These are phyloP conservation scores for Drosophila meridiana DNA, from an alignment of 2,888 invertebrate genomes.

Conservation along the genomic window DNA sequence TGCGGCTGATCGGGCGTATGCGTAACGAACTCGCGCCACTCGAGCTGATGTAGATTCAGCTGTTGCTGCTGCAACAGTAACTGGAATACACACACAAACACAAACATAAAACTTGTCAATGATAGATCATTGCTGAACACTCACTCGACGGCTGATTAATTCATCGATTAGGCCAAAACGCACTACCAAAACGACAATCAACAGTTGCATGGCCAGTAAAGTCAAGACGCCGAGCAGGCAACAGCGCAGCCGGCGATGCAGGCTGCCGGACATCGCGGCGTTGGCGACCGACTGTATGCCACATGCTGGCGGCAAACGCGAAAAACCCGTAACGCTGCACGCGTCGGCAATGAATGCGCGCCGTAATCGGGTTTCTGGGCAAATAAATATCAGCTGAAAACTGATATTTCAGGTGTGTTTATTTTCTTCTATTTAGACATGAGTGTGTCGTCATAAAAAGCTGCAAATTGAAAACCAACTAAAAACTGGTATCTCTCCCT, in stretches of 20 bases:
- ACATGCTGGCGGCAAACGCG: slow-evolving; percentile 6
- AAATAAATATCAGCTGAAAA: slow-evolving; percentile 19
- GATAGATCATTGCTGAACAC: background rate
- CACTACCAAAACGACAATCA: slow-evolving; percentile 20
- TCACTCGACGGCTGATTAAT: slow-evolving; percentile 25
- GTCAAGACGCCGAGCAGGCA: slow-evolving; percentile 29
- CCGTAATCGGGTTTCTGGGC: slow-evolving; percentile 11
- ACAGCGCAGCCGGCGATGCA: slow-evolving; percentile 25
- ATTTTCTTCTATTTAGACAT: slow-evolving; percentile 8
- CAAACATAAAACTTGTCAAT: background rate
- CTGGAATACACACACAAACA: slow-evolving; percentile 1
- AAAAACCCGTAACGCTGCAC: slow-evolving; percentile 26
- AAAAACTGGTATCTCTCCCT: slow-evolving; percentile 12
- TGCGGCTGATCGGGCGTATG: slow-evolving; percentile 33
- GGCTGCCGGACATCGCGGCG: slow-evolving; percentile 46
- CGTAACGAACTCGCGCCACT: slow-evolving; percentile 50
- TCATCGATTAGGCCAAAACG: slow-evolving; percentile 1
- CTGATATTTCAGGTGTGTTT: slow-evolving; percentile 33
- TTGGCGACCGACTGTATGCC: slow-evolving; percentile 27
- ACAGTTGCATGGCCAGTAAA: slow-evolving; percentile 36
- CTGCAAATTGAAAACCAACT: slow-evolving; percentile 13
- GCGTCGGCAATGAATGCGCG: slow-evolving; percentile 11
- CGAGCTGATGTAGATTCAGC: background rate
- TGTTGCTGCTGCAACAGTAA: background rate
- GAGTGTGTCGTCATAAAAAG: slow-evolving; percentile 50